Conservation (phyloP, 2,888 invertebrate genomes). For the Phlogophora meticulosa region DNA sequence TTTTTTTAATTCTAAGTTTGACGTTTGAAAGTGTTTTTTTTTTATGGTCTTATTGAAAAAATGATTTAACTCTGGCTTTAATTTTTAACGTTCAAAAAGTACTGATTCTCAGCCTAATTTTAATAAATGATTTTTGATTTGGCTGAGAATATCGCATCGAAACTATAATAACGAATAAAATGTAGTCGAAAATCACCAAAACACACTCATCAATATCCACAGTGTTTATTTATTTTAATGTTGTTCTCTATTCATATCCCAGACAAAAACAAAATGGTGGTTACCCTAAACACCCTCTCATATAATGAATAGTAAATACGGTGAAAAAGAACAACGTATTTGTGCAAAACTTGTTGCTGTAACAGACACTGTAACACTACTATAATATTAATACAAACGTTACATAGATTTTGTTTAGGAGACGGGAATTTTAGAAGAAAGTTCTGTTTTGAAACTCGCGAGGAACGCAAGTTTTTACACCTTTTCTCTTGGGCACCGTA, state of each 20-base stretch:
- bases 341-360: constrained; percentile 29
- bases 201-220: too few relatives aligned
- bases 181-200: too few relatives aligned
- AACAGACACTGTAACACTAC: constrained; percentile 18
- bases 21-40: too few relatives aligned
- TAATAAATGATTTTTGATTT: too few relatives aligned
- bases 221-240: not conserved
- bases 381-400: constrained; percentile 48
- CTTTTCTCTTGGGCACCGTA: not conserved
- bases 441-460: not conserved
- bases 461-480: not conserved
- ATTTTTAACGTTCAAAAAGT: too few relatives aligned
- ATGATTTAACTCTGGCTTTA: too few relatives aligned
- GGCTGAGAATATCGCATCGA: too few relatives aligned
- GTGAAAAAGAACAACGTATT: constrained; percentile 32
- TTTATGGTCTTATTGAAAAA: too few relatives aligned
- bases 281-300: constrained; percentile 23
- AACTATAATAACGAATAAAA: too few relatives aligned
- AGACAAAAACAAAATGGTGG: constrained; percentile 16
- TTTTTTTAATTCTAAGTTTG: too few relatives aligned
- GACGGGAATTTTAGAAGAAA: not conserved
- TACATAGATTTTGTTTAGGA: not conserved
- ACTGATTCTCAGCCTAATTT: too few relatives aligned
- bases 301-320: constrained; percentile 56
- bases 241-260: not conserved